Evolutionary conservation across 2,888 invertebrate genomes (phyloP).

Genomic region (Lagria hirta): DNA sequence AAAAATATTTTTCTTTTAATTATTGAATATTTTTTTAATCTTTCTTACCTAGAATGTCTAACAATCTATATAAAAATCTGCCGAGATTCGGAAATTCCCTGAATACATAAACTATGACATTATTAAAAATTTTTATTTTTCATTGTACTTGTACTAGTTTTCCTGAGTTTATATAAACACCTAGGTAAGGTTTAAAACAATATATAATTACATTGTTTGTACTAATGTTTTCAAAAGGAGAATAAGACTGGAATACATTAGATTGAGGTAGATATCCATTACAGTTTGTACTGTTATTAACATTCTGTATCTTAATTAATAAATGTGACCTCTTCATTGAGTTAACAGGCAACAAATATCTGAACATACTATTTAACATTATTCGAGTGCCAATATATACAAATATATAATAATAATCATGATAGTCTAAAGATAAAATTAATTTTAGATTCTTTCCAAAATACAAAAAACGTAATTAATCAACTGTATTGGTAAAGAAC

Average conservation of each 20-base stretch:
- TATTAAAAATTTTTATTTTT: constrained; percentile 26
- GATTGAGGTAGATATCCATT: constrained; percentile 47
- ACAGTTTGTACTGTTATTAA: constrained; percentile 40
- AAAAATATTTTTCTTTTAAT: too few relatives aligned
- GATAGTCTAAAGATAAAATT: too few relatives aligned
- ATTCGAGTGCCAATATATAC: constrained; percentile 45
- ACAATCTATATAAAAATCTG: constrained; percentile 29
- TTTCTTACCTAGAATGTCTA: constrained; percentile 38
- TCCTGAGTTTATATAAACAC: constrained; percentile 43
- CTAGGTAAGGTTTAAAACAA: constrained; percentile 44
- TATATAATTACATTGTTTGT: constrained; percentile 43
- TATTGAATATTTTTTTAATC: too few relatives aligned
- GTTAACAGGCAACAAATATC: constrained; percentile 45
- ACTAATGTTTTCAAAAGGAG: constrained; percentile 37
- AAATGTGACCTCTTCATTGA: constrained; percentile 31
- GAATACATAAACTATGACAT: constrained; percentile 34
- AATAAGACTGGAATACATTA: constrained; percentile 32
- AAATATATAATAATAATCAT: constrained; percentile 28
- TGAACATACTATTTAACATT: constrained; percentile 36
- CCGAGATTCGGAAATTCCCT: constrained; percentile 42
- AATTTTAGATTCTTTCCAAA: too few relatives aligned
- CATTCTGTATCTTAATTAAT: constrained; percentile 2
- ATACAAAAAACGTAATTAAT: constrained; percentile 3
- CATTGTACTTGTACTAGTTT: constrained; percentile 38
- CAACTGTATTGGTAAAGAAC: too few relatives aligned